Conservation (phyloP, 2,797 vertebrate genomes). For the Oreortyx pictus region DNA sequence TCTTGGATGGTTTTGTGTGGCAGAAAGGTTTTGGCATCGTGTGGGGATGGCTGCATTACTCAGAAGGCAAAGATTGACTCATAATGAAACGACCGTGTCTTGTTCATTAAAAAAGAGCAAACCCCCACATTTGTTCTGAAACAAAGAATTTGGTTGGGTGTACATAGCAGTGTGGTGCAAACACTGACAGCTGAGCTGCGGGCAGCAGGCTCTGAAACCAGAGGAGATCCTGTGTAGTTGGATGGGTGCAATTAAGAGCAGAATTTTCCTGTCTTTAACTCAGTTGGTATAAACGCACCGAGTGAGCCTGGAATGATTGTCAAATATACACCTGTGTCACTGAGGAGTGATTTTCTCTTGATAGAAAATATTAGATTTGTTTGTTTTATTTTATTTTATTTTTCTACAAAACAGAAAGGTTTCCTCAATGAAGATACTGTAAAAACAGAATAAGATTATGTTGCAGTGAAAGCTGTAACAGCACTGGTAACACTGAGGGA, state of each 20-base stretch:
- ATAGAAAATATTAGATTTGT: neutral
- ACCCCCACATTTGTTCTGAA: neutral
- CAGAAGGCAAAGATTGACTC: constrained; percentile 13
- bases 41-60: neutral
- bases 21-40: constrained; percentile 26
- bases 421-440: neutral
- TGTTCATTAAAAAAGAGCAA: constrained; percentile 10
- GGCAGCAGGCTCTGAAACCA: neutral
- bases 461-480: neutral
- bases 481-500: neutral
- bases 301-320: neutral
- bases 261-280: constrained; percentile 2
- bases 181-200: neutral
- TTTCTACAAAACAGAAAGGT: neutral
- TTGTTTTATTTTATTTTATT: neutral
- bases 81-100: constrained; percentile 37
- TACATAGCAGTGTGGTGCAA: neutral
- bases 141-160: constrained; percentile 1
- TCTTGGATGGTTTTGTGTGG: constrained; percentile 1
- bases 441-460: neutral
- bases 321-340: neutral
- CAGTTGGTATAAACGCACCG: neutral
- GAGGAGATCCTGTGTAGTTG: neutral
- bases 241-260: neutral
- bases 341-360: neutral